Base-by-base conservation (phyloP, 2,113 vertebrate genomes). In the Callionymus lyra region DNA sequence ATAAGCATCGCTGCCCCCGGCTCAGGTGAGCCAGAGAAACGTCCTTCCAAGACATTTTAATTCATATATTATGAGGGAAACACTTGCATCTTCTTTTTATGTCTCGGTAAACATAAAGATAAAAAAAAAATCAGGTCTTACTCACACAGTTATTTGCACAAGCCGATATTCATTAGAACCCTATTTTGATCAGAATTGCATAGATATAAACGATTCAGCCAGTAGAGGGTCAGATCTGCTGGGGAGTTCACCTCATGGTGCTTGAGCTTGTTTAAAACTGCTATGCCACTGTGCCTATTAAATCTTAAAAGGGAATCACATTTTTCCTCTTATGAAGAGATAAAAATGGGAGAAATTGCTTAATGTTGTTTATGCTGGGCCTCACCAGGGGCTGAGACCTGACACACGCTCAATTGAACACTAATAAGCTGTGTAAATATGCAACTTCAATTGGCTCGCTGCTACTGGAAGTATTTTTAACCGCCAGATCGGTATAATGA, bases 361-460 rank as follows among this genome's bases (percentile, higher is more conserved):
- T 63, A 63, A 75, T 77, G 65, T 69, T 76, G 72, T 76, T 80
- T 82, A 76, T 74, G 56, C 68, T 59, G 45, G 44, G 68, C 61
- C 47, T 44, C 39, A 55, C 59, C 45, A 9, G 14, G 38, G 46
- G 59, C 74, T 58, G 56, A 32, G 33, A 53, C 73, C 59, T 76
- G 53, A 82, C 73, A 75, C 63, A 77, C 65, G 79, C 73, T 79
- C 79, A 76, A 79, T 76, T 77, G 68, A 79, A 74, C 57, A 59
- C 69, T 81, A 81, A 81, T 82, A 81, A 80, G 76, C 63, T 72
- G 66, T 44, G 57, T 61, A 77, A 70, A 78, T 71, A 70, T 66
- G 72, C 69, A 70, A 68, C 41, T 49, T 66, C 65, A 68, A 63
- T 57, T 60, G 70, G 53, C 64, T 73, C 57, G n/a, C 66, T 56